A percentile compares a stretch with the other conserved stretches of the same genome.
Conservation (phyloP, 2,113 vertebrate species). For the Boulengeromyrus knoepffleri region DNA sequence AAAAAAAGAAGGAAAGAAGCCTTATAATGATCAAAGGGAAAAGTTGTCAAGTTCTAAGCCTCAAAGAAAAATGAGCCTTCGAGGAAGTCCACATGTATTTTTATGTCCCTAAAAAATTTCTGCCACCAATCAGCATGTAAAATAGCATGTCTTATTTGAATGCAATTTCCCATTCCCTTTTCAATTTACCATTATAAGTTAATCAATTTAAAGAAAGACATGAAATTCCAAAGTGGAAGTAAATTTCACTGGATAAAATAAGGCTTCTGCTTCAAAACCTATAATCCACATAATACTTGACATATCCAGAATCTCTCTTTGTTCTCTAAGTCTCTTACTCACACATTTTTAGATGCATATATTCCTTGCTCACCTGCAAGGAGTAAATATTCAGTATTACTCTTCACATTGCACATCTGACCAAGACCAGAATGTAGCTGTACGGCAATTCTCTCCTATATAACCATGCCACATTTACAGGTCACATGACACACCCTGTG, state of each 20-base stretch:
- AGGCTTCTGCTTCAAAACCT: not conserved
- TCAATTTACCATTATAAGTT: not conserved
- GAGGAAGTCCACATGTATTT: conserved; percentile 33
- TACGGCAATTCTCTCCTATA: not conserved
- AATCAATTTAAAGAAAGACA: not conserved
- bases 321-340: not conserved
- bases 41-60: conserved; percentile 24
- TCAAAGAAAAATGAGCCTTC: conserved; percentile 20
- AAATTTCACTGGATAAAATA: not conserved
- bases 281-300: not conserved
- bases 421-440: not conserved
- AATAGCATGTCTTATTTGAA: not conserved
- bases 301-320: not conserved
- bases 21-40: conserved; percentile 36
- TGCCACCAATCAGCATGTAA: not conserved
- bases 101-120: conserved; percentile 34
- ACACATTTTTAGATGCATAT: not conserved
- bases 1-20: conserved; percentile 38
- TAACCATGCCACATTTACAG: not conserved
- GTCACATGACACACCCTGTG: not conserved
- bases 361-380: not conserved
- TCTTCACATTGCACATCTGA: not conserved
- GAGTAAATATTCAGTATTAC: not conserved
- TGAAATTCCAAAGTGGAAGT: not conserved
- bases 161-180: not conserved